Conservation (phyloP, 1,140 invertebrate species). For the Aphaenogaster floridana region DNA sequence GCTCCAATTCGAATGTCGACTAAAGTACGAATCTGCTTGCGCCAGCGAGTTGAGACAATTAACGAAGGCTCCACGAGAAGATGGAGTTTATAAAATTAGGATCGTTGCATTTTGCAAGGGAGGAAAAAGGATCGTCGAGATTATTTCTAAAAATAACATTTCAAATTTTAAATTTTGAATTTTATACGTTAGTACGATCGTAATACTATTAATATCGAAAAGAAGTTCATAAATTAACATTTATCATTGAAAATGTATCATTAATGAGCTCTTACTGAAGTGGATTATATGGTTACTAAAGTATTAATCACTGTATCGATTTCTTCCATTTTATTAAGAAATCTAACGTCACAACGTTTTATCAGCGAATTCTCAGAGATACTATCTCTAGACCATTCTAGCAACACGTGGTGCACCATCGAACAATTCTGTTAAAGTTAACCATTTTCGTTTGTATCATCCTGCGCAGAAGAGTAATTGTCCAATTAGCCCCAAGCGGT, state of each 20-base stretch:
- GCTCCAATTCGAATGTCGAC: conserved; percentile 62
- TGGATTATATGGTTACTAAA: not conserved
- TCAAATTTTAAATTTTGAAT: not conserved
- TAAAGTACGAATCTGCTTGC: conserved; percentile 65
- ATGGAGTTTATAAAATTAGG: conserved; percentile 65
- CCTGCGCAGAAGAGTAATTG: conserved; percentile 4
- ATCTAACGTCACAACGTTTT: not conserved
- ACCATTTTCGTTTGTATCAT: conserved; percentile 6
- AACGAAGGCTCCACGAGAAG: conserved; percentile 63
- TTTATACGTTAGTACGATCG: not conserved
- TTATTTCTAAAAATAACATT: conserved; percentile 16
- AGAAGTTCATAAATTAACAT: conserved; percentile 1
- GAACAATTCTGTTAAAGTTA: conserved; percentile 25
- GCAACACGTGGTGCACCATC: conserved; percentile 5
- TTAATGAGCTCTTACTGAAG: not conserved
- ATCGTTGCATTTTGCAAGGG: conserved; percentile 63
- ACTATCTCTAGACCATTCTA: not conserved
- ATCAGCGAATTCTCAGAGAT: not conserved
- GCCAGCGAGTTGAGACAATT: conserved; percentile 68
- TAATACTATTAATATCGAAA: not conserved
- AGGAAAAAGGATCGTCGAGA: conserved; percentile 26
- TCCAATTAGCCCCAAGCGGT: conserved; percentile 1
- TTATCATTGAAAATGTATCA: not conserved
- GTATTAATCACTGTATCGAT: not conserved
- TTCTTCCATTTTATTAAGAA: not conserved